Percentiles rank a stretch among this genome's conserved stretches.
These are phyloP conservation scores for Rhagonycha fulva DNA, from an alignment of 2,888 invertebrate genomes.

Conservation along the genomic window DNA sequence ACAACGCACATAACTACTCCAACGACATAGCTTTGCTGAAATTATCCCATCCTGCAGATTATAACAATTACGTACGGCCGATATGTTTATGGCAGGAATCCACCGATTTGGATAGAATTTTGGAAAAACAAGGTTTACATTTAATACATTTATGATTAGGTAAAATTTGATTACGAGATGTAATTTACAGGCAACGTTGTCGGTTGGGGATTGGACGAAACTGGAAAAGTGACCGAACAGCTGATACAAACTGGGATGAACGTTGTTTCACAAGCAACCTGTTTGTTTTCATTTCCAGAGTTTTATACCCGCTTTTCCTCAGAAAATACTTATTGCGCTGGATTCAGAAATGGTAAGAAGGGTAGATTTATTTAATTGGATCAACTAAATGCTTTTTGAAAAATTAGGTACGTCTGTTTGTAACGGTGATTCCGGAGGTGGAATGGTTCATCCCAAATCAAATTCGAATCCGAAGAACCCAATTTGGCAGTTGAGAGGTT, in stretches of 20 bases:
- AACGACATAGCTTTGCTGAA: constrained; percentile 50
- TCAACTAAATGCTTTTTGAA: neutral
- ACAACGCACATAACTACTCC: constrained; percentile 42
- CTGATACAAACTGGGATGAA: constrained; percentile 65
- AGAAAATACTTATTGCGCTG: constrained; percentile 60
- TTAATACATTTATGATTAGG: neutral
- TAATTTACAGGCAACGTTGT: constrained; percentile 47
- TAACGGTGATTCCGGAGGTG: constrained; percentile 55
- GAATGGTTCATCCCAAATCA: constrained; percentile 50
- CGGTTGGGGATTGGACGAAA: constrained; percentile 62
- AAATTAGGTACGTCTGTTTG: constrained; percentile 62
- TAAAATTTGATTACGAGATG: constrained; percentile 39
- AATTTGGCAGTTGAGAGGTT: constrained; percentile 54
- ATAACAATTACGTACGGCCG: constrained; percentile 50
- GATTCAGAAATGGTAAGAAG: constrained; percentile 54
- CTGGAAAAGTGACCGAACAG: constrained; percentile 62
- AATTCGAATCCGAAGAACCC: constrained; percentile 36
- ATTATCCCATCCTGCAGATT: constrained; percentile 39
- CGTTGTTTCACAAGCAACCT: constrained; percentile 62
- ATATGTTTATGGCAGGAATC: constrained; percentile 48
- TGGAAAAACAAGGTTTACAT: constrained; percentile 40
- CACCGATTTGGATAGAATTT: constrained; percentile 35
- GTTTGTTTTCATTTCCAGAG: constrained; percentile 63
- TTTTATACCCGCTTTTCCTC: constrained; percentile 65
- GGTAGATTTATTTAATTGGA: neutral